Evolutionary conservation across 1,140 invertebrate species (phyloP), one percentile per base, ranked within the genome.

Genomic region (Bilobella aurantiaca): DNA sequence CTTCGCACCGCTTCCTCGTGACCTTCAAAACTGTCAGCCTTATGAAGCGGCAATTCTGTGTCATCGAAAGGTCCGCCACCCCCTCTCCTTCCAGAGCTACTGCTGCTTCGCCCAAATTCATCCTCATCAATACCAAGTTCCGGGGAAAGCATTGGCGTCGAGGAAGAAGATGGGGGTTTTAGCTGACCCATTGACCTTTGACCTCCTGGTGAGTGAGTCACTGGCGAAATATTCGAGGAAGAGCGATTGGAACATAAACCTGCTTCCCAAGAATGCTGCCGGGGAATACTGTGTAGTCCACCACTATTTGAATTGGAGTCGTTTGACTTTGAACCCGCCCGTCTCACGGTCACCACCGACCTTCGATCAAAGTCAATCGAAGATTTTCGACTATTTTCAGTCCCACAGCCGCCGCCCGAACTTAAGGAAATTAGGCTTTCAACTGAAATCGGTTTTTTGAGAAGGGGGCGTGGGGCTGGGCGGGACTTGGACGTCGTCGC

Each of bases 1-100:
- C 84, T 86, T 59, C 85, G 79, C 2, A 87, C 85, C 3, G 85
- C 85, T 72, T 87, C 85, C 75, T 87, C 86, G 74, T 87, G 85
- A 1, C 85, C 85, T 75, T 85, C 84, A 73, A 86, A 85, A 73
- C 83, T 85, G 70, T 85, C 84, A 1, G 84, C 82, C 75, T 85
- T 84, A 62, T 82, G 80, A 18, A 84, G 70, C 25, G 81, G 77
- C 3, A 76, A 76, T 0, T 63, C 67, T 1, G 56, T 46, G 23
- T 69, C 70, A 58, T 69, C 70, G 56, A 67, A 65, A 3, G 58
- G 61, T 34, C 62, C 58, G 16, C 53, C n/a, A 3, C 27, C 25
- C 16, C 59, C 34, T 16, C 27, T 30, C 16, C 59, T 42, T 16
- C 68, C 37, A 25, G 60, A 49, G 32, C 57, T 62, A 37, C 42